Percentiles rank a stretch among this genome's conserved stretches.
Evolutionary conservation across 2,113 vertebrate species (phyloP).

Genomic region (Hymenochirus boettgeri): DNA sequence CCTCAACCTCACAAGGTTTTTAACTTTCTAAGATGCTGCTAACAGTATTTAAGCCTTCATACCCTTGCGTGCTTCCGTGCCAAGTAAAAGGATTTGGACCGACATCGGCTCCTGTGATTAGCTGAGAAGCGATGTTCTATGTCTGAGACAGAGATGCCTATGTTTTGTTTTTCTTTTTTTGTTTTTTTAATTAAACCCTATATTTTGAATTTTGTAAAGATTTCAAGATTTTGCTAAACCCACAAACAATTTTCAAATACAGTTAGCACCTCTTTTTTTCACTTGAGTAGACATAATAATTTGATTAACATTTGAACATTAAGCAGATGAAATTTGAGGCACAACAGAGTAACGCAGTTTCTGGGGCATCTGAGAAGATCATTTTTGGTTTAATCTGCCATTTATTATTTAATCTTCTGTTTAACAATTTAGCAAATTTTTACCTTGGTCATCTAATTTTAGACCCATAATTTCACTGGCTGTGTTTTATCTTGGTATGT

Average conservation of each 20-base stretch:
- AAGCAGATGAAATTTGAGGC: constrained; percentile 17
- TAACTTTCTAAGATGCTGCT: too few species aligned
- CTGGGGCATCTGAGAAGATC: constrained; percentile 22
- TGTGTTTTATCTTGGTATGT: constrained; percentile 16
- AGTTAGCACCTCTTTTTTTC: constrained; percentile 33
- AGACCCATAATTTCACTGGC: constrained; percentile 24
- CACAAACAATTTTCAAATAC: constrained; percentile 33
- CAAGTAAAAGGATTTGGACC: too few species aligned
- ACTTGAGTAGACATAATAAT: constrained; percentile 28
- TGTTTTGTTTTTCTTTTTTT: too few species aligned
- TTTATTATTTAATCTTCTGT: constrained; percentile 35
- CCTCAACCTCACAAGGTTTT: too few species aligned
- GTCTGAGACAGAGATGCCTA: too few species aligned
- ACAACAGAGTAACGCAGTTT: constrained; percentile 25
- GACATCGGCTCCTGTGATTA: too few species aligned
- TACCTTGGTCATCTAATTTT: constrained; percentile 29
- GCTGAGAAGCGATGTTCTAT: too few species aligned
- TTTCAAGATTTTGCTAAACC: constrained; percentile 25
- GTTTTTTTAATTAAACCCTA: too few species aligned
- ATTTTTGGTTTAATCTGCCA: constrained; percentile 26
- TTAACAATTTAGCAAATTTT: constrained; percentile 31
- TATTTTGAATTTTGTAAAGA: not conserved
- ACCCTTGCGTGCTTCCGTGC: too few species aligned
- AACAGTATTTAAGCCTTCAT: too few species aligned
- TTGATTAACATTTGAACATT: constrained; percentile 37